Conservation (phyloP, 2,888 invertebrate species). For the Drosophila putrida region DNA sequence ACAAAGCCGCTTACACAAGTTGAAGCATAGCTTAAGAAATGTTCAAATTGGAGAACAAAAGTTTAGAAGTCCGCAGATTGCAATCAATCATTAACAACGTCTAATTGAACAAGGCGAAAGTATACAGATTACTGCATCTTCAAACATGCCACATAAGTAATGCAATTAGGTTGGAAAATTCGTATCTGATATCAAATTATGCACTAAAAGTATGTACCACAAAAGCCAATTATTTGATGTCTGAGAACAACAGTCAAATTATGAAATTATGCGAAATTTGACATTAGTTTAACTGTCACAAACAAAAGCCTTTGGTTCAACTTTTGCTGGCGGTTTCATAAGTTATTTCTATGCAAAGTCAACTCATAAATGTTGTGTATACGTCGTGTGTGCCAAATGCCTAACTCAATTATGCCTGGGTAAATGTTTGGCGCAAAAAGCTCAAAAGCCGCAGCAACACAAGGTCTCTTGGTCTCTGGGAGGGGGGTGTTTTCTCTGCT, state of each 20-base stretch:
- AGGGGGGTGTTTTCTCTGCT: neutral
- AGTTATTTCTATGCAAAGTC: slow-evolving; percentile 16
- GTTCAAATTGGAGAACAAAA: slow-evolving; percentile 19
- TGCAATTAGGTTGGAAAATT: slow-evolving; percentile 51
- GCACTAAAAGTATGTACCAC: slow-evolving; percentile 40
- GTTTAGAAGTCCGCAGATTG: slow-evolving; percentile 6
- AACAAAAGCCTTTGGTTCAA: slow-evolving; percentile 45
- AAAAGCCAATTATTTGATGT: slow-evolving; percentile 58
- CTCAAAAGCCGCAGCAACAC: slow-evolving; percentile 75
- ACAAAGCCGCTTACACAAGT: slow-evolving; percentile 30
- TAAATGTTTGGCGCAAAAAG: slow-evolving; percentile 73
- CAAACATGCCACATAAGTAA: slow-evolving; percentile 39
- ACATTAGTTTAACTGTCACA: slow-evolving; percentile 54
- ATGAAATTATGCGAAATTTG: slow-evolving; percentile 52
- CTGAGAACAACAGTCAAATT: slow-evolving; percentile 16
- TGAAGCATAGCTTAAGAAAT: slow-evolving; percentile 12
- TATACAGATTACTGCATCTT: slow-evolving; percentile 1
- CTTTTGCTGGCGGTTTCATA: slow-evolving; percentile 30
- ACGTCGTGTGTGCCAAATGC: slow-evolving; percentile 57
- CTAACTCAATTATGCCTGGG: slow-evolving; percentile 74
- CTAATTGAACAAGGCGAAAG: slow-evolving; percentile 46
- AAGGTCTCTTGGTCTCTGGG: slow-evolving; percentile 25
- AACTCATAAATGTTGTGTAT: slow-evolving; percentile 37
- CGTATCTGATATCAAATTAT: slow-evolving; percentile 22
- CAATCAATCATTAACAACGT: slow-evolving; percentile 56